phyloP scores from a whole-genome alignment of 2,113 vertebrate genomes.

The Terrapene triunguis region DNA sequence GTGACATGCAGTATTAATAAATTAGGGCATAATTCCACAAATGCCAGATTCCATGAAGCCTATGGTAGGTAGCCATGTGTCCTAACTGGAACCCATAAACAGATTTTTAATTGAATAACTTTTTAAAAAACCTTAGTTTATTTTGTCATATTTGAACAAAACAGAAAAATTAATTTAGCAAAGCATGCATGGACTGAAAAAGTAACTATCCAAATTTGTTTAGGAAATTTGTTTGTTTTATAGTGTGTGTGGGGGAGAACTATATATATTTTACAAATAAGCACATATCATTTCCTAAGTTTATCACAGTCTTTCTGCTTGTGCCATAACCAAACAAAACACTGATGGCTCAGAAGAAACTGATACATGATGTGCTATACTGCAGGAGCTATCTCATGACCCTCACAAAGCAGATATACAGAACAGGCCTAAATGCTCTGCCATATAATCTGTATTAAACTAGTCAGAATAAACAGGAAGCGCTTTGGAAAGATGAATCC shows the following conservation, averaged over 20 bases:
- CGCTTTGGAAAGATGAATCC: slow-evolving; percentile 61
- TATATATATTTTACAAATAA: background rate
- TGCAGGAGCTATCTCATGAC: background rate
- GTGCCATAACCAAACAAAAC: background rate
- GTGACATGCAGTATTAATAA: background rate
- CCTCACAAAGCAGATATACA: background rate
- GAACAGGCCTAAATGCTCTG: slow-evolving; percentile 4
- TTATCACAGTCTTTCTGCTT: background rate
- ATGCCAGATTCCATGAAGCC: background rate
- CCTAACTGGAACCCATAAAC: background rate
- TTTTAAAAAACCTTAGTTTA: background rate
- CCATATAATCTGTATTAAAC: slow-evolving; percentile 14
- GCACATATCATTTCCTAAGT: background rate
- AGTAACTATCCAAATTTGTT: background rate
- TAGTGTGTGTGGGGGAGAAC: background rate
- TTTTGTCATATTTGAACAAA: background rate
- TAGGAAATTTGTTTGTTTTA: background rate
- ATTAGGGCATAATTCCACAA: background rate
- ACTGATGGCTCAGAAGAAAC: background rate
- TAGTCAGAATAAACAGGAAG: slow-evolving; percentile 56
- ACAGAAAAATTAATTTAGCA: background rate
- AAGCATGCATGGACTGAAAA: background rate
- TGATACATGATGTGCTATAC: background rate
- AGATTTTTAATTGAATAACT: background rate
- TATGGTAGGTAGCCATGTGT: background rate